Percentiles rank a stretch among this genome's conserved stretches.
Evolutionary conservation across 2,888 invertebrate genomes (phyloP).

Genomic region (Daptonema setosum): DNA sequence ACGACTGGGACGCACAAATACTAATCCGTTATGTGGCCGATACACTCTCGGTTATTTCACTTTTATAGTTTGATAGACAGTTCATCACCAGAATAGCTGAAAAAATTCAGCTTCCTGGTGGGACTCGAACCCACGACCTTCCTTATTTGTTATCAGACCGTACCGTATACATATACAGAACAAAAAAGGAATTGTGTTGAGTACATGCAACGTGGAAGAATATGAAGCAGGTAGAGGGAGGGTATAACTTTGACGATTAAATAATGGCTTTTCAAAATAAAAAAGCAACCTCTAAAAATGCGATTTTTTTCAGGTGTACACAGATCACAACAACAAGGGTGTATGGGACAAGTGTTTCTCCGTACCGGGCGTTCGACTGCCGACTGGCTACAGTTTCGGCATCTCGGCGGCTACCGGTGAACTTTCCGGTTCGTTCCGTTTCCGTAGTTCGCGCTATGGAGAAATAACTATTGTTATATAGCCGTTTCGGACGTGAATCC

Average conservation of each 20-base stretch:
- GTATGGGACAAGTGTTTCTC: conserved; percentile 80
- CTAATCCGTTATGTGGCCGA: conserved; percentile 71
- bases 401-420: conserved; percentile 88
- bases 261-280: neutral
- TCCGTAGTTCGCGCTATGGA: too few relatives aligned
- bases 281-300: neutral
- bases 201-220: too few relatives aligned
- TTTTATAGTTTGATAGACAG: conserved; percentile 9
- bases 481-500: too few relatives aligned
- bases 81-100: too few relatives aligned
- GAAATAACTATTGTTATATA: too few relatives aligned
- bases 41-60: conserved; percentile 50
- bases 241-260: neutral
- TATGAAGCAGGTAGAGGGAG: too few relatives aligned
- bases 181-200: too few relatives aligned
- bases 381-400: conserved; percentile 84
- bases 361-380: conserved; percentile 66
- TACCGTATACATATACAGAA: too few relatives aligned
- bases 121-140: too few relatives aligned
- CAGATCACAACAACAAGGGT: conserved; percentile 70
- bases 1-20: conserved; percentile 59
- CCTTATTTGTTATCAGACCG: neutral
- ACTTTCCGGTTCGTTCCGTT: conserved; percentile 36
- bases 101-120: too few relatives aligned
- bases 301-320: conserved; percentile 46